Conservation (phyloP, 2,888 invertebrate genomes). For the Ethmia dodecea region DNA sequence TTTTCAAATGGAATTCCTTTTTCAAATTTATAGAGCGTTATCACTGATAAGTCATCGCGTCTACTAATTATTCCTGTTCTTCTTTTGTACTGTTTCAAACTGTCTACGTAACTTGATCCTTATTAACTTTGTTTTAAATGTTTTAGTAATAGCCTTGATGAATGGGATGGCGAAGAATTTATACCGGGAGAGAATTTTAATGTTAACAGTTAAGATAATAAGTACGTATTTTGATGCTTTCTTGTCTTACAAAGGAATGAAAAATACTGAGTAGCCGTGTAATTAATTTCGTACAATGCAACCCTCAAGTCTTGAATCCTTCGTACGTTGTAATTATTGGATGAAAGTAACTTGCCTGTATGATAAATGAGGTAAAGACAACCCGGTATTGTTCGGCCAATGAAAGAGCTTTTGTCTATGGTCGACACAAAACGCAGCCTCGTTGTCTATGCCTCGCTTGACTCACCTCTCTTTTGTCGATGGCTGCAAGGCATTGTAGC, state of each 20-base stretch:
- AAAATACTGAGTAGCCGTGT: conserved; percentile 40
- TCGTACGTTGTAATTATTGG: conserved; percentile 69
- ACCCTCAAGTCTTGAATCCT: conserved; percentile 39
- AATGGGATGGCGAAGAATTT: conserved; percentile 21
- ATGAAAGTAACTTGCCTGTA: conserved; percentile 73
- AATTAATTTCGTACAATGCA: conserved; percentile 55
- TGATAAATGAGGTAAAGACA: conserved; percentile 74
- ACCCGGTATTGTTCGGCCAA: conserved; percentile 59
- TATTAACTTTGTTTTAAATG: conserved; percentile 17
- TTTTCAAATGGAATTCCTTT: conserved; percentile 36
- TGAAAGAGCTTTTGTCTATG: conserved; percentile 74
- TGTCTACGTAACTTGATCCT: conserved; percentile 37
- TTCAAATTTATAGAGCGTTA: conserved; percentile 42
- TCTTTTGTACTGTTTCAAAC: conserved; percentile 25
- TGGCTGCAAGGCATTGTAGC: conserved; percentile 52
- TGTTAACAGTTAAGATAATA: no score
- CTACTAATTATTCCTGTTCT: conserved; percentile 43
- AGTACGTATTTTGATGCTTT: conserved; percentile 32
- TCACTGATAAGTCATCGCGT: conserved; percentile 35
- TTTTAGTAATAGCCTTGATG: conserved; percentile 20
- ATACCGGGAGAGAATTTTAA: conserved; percentile 19
- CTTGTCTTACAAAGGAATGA: conserved; percentile 38
- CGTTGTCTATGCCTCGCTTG: conserved; percentile 63
- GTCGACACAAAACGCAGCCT: conserved; percentile 59
- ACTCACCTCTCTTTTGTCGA: conserved; percentile 65